Base-by-base conservation (phyloP, 2,888 invertebrate species). In the Chromoteleia sp. region DNA sequence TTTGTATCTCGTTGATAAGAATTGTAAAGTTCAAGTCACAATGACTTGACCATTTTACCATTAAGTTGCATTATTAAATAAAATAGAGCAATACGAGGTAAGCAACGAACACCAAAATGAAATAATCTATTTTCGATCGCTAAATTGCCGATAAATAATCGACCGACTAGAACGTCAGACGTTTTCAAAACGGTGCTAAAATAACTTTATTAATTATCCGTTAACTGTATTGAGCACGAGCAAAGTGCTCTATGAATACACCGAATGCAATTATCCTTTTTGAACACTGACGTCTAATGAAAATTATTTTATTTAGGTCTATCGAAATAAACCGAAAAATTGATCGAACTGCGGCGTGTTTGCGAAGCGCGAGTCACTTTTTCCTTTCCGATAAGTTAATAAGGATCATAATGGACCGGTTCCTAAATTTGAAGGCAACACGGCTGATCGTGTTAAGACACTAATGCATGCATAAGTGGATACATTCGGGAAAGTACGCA, bases 381-480 rank as follows among this genome's bases (percentile, higher is more conserved):
- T n/a, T n/a, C 15, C 21, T 15, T 43, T 17, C 12, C n/a, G 36
- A 12, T 48, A 36, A 48, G 50, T 63, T 48, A 29, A 63, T 63
- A 12, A 29, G 7, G 14, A 0, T 15, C 21, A 8, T 61, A 30
- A 10, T 21, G 50, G 25, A 25, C 21, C 36, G 36, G 10, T 3
- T 45, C 39, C 39, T 50, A 54, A 54, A 54, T 50, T 41, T 17
- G 12, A 33, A 19, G 12, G 15, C 3, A 29, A 33, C 15, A 6
- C 17, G 8, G 41, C 7, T 59, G 39, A 65, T 75, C 15, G 36
- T 50, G 50, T 65, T 58, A 45, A 68, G 68, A 76, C 41, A 61
- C 61, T 68, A 54, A 59, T 36, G 45, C 45, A 59, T 54, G 48
- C 54, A 56, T 36, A 76, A 68, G 30, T 33, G 30, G 25, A n/a